Evolutionary conservation across 2,797 vertebrate species (phyloP), one percentile per base, ranked within the genome.

Genomic region (Catamblyrhynchus diadema): DNA sequence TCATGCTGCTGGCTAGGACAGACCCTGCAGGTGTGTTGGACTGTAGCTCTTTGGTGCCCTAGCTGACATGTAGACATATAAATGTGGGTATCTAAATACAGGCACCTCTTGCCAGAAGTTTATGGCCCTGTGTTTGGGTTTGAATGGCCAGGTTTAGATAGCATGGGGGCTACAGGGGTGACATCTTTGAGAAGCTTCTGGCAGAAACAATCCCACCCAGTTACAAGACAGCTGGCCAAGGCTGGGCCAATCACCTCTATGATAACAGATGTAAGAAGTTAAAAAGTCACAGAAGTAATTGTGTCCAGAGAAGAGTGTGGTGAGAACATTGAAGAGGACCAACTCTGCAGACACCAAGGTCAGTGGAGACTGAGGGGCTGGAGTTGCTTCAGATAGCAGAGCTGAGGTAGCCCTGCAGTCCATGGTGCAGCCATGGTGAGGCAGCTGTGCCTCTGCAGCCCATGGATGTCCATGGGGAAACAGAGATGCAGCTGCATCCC

Each of bases 401-500:
- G 37, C 28, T 51, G 37, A 51, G 27, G 27, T 2, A 5, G 2
- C 25, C 13, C 30, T 41, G 41, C 24, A 64, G 28, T 12, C n/a
- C 23, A 17, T 19, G 56, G 30, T 24, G 48, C 28, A 80, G n/a
- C n/a, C 23, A 17, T 19, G 56, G 30, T 24, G 48, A n/a, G n/a
- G n/a, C 28, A 80, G 44, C 57, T 60, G 57, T 20, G 12, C 25
- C 48, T 12, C 44, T 66, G 44, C 64, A 30, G 27, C 65, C 25
- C 5, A 6, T 7, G 22, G 32, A 27, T 12, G 3, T 24, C 21
- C 70, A 15, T 0, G 0, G n/a, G 37, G 37, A 42, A 19, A 8
- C 16, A 44, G 71, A 57, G 27, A 27, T 39, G 8, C n/a, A 20
- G 23, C 78, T 39, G 33, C 27, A 65, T 14, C 42, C 48, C 35